phyloP scores from a whole-genome alignment of 2,113 vertebrate genomes.

The Mesitornis unicolor region DNA sequence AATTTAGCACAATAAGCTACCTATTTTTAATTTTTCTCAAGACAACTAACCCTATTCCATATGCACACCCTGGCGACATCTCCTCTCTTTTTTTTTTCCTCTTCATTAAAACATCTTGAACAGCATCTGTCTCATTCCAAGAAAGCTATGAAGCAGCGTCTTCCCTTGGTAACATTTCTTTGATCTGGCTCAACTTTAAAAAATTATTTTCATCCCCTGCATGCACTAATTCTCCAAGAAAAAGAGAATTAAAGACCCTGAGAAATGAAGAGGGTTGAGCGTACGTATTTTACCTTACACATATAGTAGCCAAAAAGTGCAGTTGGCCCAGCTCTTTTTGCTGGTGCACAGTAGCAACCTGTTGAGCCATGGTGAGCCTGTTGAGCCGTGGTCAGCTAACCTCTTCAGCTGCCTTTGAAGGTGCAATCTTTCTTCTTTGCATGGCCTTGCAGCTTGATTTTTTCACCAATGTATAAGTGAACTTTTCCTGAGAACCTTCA shows the following conservation, averaged over 20 bases:
- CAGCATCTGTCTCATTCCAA: constrained; percentile 26
- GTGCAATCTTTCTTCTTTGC: neutral
- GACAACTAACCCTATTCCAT: neutral
- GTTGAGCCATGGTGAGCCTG: neutral
- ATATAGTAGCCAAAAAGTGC: neutral
- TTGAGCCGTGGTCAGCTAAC: neutral
- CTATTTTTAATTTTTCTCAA: constrained; percentile 41
- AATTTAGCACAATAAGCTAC: neutral
- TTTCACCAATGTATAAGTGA: neutral
- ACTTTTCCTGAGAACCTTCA: neutral
- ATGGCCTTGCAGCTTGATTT: neutral
- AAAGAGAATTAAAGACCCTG: neutral
- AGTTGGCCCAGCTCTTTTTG: neutral
- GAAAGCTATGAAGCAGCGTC: constrained; percentile 15
- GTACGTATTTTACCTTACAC: neutral
- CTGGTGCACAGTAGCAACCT: neutral
- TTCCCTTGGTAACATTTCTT: constrained; percentile 4
- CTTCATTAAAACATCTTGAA: constrained; percentile 24
- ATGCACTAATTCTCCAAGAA: neutral
- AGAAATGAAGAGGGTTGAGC: neutral
- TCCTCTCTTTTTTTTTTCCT: neutral
- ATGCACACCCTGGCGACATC: constrained; percentile 4
- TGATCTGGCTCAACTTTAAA: neutral
- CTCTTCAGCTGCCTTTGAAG: neutral
- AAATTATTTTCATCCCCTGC: constrained; percentile 20